Evolutionary conservation across 2,888 invertebrate genomes (phyloP), one percentile per base, ranked within the genome.

Genomic region (Pomacea canaliculata): DNA sequence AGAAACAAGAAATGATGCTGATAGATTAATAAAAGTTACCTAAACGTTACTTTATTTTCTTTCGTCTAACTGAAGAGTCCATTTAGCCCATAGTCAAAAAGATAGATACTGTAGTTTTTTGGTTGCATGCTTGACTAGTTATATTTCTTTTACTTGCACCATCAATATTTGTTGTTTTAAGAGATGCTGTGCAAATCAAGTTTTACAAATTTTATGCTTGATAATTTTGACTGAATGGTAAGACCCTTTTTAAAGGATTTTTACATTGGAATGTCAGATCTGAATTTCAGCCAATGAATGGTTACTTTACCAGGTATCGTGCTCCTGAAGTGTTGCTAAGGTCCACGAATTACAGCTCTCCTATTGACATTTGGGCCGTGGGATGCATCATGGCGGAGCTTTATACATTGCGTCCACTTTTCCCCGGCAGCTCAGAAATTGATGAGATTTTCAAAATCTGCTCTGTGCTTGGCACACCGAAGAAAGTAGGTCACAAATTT

Each of bases 331-430:
- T 99, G 68, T 92, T 99, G 72, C 92, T 99, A 37, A 96, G 98
- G 88, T 98, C 98, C 72, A 97, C 97, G 3, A 95, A 94, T 79
- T 99, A 99, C 92, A 97, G 95, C 86, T 97, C 97, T 79, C 97
- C 99, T 1, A 98, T 99, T 83, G 98, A 99, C 91, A 93, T 99
- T 83, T 99, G 98, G 98, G 98, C 98, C 5, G 95, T 98, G 71
- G 99, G 98, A 67, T 98, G 98, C 89, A 99, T 99, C 84, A 96
- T 97, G 93, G 96, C 98, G 10, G 99, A 99, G 92, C 93, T 99
- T 76, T 98, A 98, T 91, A 97, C 97, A 63, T 95, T 97, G 88
- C 94, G 98, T 68, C 98, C 98, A 0, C 92, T 98, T 51, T 98
- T 98, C 91, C 98, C 98, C 0, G 98, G 98, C 7, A 97, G 96